Conservation (phyloP, 2,888 invertebrate species). For the Caenorhabditis drosophilae region DNA sequence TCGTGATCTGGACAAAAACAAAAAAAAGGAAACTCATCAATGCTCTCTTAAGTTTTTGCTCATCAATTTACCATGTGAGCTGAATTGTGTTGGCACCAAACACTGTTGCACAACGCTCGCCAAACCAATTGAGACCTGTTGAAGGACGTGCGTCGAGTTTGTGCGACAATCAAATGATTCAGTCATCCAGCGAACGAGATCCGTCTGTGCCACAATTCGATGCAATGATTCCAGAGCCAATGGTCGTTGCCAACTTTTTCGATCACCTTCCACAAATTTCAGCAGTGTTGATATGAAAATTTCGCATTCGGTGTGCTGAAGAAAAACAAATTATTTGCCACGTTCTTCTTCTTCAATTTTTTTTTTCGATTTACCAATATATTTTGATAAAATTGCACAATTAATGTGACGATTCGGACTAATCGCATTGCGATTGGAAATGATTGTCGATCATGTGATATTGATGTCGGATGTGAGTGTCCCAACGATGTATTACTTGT, state of each 20-base stretch:
- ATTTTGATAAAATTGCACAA: conserved; percentile 79
- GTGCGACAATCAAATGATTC: conserved; percentile 93
- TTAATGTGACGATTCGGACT: conserved; percentile 86
- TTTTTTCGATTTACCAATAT: conserved; percentile 50
- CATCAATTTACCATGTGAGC: conserved; percentile 24
- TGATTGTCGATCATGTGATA: conserved; percentile 83
- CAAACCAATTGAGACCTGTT: conserved; percentile 90
- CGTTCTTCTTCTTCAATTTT: too few species aligned
- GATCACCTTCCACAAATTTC: conserved; percentile 95
- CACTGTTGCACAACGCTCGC: conserved; percentile 92
- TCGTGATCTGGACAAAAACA: conserved; percentile 27
- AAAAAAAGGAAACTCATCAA: too few species aligned
- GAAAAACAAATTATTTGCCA: neutral
- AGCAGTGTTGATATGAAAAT: conserved; percentile 95
- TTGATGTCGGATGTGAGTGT: conserved; percentile 69
- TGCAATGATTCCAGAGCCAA: conserved; percentile 93
- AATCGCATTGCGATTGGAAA: conserved; percentile 96
- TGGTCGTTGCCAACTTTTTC: conserved; percentile 93
- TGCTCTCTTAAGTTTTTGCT: neutral
- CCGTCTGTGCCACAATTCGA: conserved; percentile 76
- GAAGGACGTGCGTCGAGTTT: conserved; percentile 75
- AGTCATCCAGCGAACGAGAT: conserved; percentile 78
- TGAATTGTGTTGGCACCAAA: conserved; percentile 42
- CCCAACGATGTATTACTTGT: conserved; percentile 8
- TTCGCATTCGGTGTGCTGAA: conserved; percentile 88